Percentiles rank a stretch among this genome's conserved stretches.
Conservation (phyloP, 2,113 vertebrate species). For the Oriolus oriolus region DNA sequence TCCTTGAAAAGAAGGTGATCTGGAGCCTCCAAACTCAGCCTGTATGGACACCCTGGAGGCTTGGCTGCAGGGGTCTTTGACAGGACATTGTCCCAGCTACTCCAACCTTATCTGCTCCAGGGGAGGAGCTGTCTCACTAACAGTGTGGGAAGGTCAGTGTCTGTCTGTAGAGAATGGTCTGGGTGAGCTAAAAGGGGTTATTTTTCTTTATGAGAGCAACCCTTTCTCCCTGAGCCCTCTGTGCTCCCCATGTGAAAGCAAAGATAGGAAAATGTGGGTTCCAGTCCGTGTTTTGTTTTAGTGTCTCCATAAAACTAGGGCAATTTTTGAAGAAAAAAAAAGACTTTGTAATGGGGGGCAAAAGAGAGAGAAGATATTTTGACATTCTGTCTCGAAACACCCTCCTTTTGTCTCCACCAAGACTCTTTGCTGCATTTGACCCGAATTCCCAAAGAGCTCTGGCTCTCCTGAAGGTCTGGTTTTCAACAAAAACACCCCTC, state of each 20-base stretch:
- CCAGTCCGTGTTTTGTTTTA: not conserved
- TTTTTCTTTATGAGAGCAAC: not conserved
- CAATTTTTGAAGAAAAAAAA: not conserved
- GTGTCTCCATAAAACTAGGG: not conserved
- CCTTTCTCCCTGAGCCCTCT: not conserved
- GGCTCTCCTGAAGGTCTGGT: not conserved
- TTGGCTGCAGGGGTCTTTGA: not conserved
- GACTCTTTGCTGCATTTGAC: conserved; percentile 1
- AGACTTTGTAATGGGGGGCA: not conserved
- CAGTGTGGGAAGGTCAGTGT: not conserved
- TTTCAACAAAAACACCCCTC: not conserved
- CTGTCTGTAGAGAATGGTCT: not conserved
- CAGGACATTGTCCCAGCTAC: not conserved
- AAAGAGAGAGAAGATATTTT: not conserved
- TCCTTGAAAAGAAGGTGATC: not conserved
- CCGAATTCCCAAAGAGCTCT: conserved; percentile 7
- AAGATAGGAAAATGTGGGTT: not conserved
- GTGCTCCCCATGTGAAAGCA: not conserved
- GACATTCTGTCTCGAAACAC: not conserved
- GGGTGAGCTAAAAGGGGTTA: not conserved
- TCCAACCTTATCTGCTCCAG: not conserved
- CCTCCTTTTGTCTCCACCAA: not conserved
- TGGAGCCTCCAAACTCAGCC: not conserved
- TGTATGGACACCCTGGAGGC: accelerated
- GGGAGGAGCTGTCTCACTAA: not conserved